Evolutionary conservation across 2,888 invertebrate species (phyloP).

Genomic region (Spilarctia lutea): DNA sequence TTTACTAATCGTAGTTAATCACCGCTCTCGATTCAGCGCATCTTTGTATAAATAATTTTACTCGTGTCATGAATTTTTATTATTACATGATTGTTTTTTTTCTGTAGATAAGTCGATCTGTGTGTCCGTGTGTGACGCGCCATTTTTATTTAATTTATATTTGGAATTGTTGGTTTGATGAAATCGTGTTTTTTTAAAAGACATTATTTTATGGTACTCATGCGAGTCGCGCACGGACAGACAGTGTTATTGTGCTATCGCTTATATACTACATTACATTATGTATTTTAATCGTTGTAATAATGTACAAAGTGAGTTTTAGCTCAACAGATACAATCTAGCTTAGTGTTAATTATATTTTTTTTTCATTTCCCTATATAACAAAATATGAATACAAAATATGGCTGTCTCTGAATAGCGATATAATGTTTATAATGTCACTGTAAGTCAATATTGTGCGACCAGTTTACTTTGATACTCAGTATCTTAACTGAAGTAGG

Average conservation of each 20-base stretch:
- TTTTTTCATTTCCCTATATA: constrained; percentile 53
- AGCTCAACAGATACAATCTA: constrained; percentile 83
- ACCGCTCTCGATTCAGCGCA: constrained; percentile 57
- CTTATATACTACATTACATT: constrained; percentile 69
- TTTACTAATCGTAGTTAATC: constrained; percentile 44
- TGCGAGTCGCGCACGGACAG: constrained; percentile 45
- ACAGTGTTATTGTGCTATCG: constrained; percentile 69
- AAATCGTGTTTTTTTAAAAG: constrained; percentile 62
- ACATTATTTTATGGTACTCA: constrained; percentile 57
- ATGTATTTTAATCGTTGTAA: constrained; percentile 78
- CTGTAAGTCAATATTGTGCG: constrained; percentile 42
- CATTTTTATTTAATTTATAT: constrained; percentile 58
- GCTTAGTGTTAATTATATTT: constrained; percentile 73
- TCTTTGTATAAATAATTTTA: constrained; percentile 63
- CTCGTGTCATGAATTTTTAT: constrained; percentile 57
- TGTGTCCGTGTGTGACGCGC: constrained; percentile 53
- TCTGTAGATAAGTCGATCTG: constrained; percentile 64
- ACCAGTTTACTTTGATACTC: constrained; percentile 45
- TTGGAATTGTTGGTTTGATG: constrained; percentile 50
- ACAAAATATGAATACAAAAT: constrained; percentile 58
- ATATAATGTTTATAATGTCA: constrained; percentile 64
- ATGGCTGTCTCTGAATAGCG: constrained; percentile 70
- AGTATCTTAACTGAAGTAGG: constrained; percentile 19
- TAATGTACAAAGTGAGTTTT: constrained; percentile 85
- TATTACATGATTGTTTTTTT: constrained; percentile 54